Base-by-base conservation (phyloP, 1,140 invertebrate species). In the Danaus plexippus region DNA sequence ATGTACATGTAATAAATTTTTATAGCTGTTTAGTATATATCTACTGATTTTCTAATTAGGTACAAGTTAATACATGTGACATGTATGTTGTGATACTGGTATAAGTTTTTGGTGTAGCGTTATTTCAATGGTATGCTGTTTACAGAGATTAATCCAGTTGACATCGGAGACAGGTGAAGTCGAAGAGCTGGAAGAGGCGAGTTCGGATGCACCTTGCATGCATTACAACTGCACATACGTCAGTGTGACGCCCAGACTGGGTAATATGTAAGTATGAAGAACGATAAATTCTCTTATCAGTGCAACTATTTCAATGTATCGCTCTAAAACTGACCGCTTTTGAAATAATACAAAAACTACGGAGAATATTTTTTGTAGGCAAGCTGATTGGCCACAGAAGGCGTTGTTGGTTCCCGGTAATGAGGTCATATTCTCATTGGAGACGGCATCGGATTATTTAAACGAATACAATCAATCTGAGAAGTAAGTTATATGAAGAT, bases 371-470 rank as follows among this genome's bases (percentile, higher is more conserved):
- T 66, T 43, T 86, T 87, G 6, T 62, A 91, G 94, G 13, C 87
- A 89, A 44, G 88, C 89, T 47, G 95, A 95, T 53, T 99, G 97
- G 96, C 95, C 97, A 2, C 92, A 94, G 70, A 92, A 92, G 66
- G 92, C 95, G 3, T 80, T 99, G 9, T 88, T 98, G 48, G 85
- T 99, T 42, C 97, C 97, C 60, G 97, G 97, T 13, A 96, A 98
- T 82, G 95, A 98, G 88, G 92, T 98, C 0, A 91, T 97, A 64
- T 98, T 99, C 79, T 97, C 96, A 0, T 74, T 99, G 72, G 97
- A 98, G 87, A 98, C 97, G 1, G 96, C 97, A 0, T 96, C 97
- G 0, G 94, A 98, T 85, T 98, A 98, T 86, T 91, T 97, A 58
- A 96, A 96, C 76, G 96, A 97, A 88, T 97, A 97, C 51, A 93